phyloP scores from a whole-genome alignment of 2,888 invertebrate genomes.

The Ommatoiulus sabulosus region DNA sequence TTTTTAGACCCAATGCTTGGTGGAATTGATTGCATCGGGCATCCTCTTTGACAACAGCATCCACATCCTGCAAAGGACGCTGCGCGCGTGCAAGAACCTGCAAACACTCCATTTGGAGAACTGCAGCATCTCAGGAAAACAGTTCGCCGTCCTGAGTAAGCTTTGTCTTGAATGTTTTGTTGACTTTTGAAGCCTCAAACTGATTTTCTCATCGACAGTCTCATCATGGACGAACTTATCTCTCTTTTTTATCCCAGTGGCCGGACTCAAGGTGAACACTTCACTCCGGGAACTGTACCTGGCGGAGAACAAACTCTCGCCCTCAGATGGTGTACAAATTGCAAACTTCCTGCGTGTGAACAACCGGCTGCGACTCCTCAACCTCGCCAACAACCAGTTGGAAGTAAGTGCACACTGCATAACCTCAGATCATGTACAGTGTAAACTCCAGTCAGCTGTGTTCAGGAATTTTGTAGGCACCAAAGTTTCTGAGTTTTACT shows the following conservation, averaged over 20 bases:
- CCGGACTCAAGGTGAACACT: slow-evolving; percentile 82
- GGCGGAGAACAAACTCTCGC: slow-evolving; percentile 82
- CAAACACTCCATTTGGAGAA: slow-evolving; percentile 83
- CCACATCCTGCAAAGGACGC: slow-evolving; percentile 78
- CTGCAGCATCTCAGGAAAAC: slow-evolving; percentile 79
- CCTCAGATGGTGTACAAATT: slow-evolving; percentile 82
- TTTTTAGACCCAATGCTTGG: slow-evolving; percentile 77
- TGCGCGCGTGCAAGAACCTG: slow-evolving; percentile 78
- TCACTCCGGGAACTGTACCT: slow-evolving; percentile 83
- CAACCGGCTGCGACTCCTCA: slow-evolving; percentile 80
- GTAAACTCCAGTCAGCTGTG: neutral
- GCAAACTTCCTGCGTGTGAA: slow-evolving; percentile 81
- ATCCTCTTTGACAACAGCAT: slow-evolving; percentile 76
- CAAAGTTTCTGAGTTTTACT: too few relatives aligned
- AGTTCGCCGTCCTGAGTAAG: slow-evolving; percentile 80
- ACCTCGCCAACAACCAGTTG: slow-evolving; percentile 76
- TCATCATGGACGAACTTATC: slow-evolving; percentile 1
- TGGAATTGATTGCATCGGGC: slow-evolving; percentile 76
- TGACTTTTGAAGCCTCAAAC: neutral
- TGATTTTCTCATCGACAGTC: neutral
- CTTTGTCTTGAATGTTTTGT: neutral
- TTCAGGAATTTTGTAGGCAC: too few relatives aligned
- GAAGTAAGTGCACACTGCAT: slow-evolving; percentile 65
- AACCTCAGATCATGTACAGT: too few relatives aligned
- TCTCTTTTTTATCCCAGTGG: slow-evolving; percentile 71